Evolutionary conservation across 2,888 invertebrate genomes (phyloP).

Genomic region (Monopis laevigella): DNA sequence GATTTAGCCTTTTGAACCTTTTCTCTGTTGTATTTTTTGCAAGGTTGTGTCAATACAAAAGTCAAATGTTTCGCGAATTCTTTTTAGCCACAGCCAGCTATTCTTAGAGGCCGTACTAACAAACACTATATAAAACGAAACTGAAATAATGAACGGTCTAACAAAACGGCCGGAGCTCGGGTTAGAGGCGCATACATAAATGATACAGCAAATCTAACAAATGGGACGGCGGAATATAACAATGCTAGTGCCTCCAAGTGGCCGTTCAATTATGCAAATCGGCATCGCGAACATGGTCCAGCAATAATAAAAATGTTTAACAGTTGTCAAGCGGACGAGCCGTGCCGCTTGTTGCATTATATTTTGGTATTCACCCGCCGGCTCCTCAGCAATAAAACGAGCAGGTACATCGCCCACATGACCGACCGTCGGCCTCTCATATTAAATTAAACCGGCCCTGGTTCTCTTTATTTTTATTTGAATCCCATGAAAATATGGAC

Average conservation of each 20-base stretch:
- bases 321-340: slow-evolving; percentile 53
- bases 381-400: slow-evolving; percentile 54
- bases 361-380: slow-evolving; percentile 46
- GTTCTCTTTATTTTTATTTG: slow-evolving; percentile 64
- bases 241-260: slow-evolving; percentile 63
- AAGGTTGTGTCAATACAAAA: slow-evolving; percentile 45
- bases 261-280: slow-evolving; percentile 69
- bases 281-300: slow-evolving; percentile 53
- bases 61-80: slow-evolving; percentile 41
- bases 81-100: slow-evolving; percentile 25
- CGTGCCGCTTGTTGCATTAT: slow-evolving; percentile 29
- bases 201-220: slow-evolving; percentile 65
- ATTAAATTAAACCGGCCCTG: slow-evolving; percentile 60
- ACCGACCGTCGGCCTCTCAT: slow-evolving; percentile 52
- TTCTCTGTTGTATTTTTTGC: slow-evolving; percentile 41
- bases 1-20: slow-evolving; percentile 48
- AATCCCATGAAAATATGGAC: slow-evolving; percentile 62
- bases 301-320: slow-evolving; percentile 66
- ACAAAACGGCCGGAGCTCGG: slow-evolving; percentile 49
- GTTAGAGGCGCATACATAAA: slow-evolving; percentile 64
- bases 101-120: slow-evolving; percentile 41
- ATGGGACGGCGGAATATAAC: slow-evolving; percentile 65
- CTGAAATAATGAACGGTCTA: slow-evolving; percentile 60
- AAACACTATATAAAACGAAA: slow-evolving; percentile 44
- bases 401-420: slow-evolving; percentile 50